Evolutionary conservation across 2,888 invertebrate genomes (phyloP).

Genomic region (Dorcus hopei): DNA sequence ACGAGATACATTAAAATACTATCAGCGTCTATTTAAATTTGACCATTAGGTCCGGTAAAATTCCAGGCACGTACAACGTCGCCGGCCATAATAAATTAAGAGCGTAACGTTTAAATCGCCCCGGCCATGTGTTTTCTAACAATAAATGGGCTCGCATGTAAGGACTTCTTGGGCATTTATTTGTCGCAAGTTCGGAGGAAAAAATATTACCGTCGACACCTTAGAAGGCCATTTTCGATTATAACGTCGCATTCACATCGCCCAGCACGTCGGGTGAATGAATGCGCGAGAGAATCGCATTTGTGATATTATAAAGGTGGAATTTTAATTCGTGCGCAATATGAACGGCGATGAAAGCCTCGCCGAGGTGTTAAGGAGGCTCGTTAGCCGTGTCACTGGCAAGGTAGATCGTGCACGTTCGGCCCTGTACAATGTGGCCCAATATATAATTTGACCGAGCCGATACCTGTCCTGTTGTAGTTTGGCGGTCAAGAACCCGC

Average conservation of each 20-base stretch:
- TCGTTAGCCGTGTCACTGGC: background rate
- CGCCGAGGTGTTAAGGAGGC: background rate
- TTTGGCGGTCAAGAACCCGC: too few relatives aligned
- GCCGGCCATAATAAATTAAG: background rate
- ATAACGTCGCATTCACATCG: background rate
- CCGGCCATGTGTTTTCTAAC: background rate
- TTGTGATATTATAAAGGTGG: conserved; percentile 1
- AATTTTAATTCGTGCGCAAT: conserved; percentile 2
- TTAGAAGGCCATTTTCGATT: background rate
- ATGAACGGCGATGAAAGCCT: conserved; percentile 1
- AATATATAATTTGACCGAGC: too few relatives aligned
- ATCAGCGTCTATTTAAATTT: too few relatives aligned
- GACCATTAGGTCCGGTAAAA: too few relatives aligned
- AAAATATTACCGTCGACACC: background rate
- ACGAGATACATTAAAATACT: too few relatives aligned
- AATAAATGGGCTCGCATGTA: background rate
- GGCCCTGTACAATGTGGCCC: too few relatives aligned
- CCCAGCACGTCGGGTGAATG: background rate
- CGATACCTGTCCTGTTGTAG: too few relatives aligned
- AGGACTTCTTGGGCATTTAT: background rate
- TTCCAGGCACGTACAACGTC: too few relatives aligned
- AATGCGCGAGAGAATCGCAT: background rate
- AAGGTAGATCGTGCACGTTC: too few relatives aligned
- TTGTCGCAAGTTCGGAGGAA: background rate
- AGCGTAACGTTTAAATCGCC: background rate